Base-by-base conservation (phyloP, 2,797 vertebrate genomes). In the Schizopygopsis pylzovi region DNA sequence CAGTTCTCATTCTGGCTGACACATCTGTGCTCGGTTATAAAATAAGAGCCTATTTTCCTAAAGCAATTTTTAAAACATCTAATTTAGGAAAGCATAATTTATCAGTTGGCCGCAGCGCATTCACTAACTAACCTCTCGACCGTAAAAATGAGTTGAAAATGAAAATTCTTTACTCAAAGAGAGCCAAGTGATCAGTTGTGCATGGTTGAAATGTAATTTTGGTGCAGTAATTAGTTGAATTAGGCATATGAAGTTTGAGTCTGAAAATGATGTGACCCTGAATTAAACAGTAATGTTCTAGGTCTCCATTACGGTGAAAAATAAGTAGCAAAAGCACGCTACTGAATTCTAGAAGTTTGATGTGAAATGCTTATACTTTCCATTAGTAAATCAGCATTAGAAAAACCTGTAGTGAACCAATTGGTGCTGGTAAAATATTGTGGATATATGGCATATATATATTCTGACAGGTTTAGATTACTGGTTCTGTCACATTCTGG, bases 41-140 rank as follows among this genome's bases (percentile, higher is more conserved):
- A 83, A 65, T 65, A 70, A 68, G 45, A 56, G 63, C 25, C 52
- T 59, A 45, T 71, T 85, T 85, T 75, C 47, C 77, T 56, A 41
- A 87, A 80, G 70, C 49, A 81, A 84, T 84, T 87, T 84, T 81
- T 84, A 68, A 84, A 87, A 87, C 75, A 79, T 84, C 47, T 87
- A 75, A 76, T 84, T 87, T 84, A 56, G 77, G 49, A 70, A 81
- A 68, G 78, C 70, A 81, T 80, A 84, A 80, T 87, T 87, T 75
- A 81, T 87, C 56, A 76, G 68, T 49, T 79, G 82, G 77, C 72
- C 77, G 52, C 43, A 83, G 70, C 37, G 15, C 77, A 67, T 84
- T 87, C 86, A 81, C 82, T 84, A 76, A 87, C 82, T 77, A 76
- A 81, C 82, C 78, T 71, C 77, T 85, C 65, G 3, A 85, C 76